Conservation (phyloP, 2,113 vertebrate species). For the Oncorhynchus mykiss region DNA sequence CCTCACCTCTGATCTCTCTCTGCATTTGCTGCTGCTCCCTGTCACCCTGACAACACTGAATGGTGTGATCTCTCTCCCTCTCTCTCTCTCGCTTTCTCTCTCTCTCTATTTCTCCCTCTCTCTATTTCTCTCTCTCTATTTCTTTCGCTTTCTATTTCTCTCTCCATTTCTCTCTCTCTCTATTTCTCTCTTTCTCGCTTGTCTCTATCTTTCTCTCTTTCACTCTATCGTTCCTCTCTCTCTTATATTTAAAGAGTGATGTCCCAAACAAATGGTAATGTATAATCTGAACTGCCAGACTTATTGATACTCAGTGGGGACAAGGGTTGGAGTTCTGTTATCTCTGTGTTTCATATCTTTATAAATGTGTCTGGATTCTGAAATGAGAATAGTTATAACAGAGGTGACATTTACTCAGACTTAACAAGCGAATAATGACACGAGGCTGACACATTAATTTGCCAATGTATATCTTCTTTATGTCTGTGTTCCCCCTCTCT, state of each 20-base stretch:
- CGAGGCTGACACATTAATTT: background rate
- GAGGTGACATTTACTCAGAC: background rate
- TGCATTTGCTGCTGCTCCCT: conserved; percentile 25
- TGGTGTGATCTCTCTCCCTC: conserved; percentile 3
- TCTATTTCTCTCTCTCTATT: conserved; percentile 2
- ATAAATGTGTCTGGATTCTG: no score
- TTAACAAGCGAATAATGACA: background rate
- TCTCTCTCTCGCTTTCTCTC: background rate
- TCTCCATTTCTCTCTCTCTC: background rate
- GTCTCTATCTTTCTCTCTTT: conserved; percentile 1
- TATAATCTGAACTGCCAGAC: conserved; percentile 3
- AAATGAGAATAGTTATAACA: no score
- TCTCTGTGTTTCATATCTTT: background rate
- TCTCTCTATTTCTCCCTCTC: background rate
- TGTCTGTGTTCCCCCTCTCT: no score
- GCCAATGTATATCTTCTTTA: background rate
- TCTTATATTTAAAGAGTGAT: conserved; percentile 8
- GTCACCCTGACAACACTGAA: conserved; percentile 18
- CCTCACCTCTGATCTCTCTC: conserved; percentile 43
- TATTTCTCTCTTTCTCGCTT: background rate
- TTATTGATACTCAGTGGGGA: background rate
- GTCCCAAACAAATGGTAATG: conserved; percentile 22
- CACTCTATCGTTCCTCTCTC: conserved; percentile 4
- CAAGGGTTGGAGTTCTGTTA: background rate
- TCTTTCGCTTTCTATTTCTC: background rate